Base-by-base conservation (phyloP, 2,113 vertebrate genomes). In the Machaerirhynchus nigripectus region DNA sequence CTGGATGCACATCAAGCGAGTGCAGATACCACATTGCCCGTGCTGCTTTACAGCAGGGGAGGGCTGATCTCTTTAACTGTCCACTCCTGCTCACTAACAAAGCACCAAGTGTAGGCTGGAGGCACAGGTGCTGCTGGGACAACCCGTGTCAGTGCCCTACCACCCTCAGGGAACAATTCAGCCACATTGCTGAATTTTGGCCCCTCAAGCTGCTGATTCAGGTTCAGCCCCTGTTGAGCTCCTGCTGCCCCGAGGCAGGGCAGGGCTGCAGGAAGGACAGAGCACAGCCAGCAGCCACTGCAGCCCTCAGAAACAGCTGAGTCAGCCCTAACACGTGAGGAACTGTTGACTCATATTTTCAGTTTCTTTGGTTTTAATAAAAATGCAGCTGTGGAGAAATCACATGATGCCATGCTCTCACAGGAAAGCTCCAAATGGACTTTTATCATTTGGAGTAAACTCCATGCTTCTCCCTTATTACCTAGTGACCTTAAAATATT, bases 21-120 rank as follows among this genome's bases (percentile, higher is more conserved):
- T 2, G 31, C 37, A n/a, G 30, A 5, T 11, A 24, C 4, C 14
- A 7, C 4, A 6, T 23, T 13, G 30, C 13, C 13, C 17, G 1
- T 1, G 31, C 22, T 10, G 1, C 6, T 42, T 60, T 22, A 22
- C 21, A 17, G 4, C 37, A 37, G 56, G 61, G 22, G 64, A 60
- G 22, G 15, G 31, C 1, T 19, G 28, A 40, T 22, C 59, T 23
- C 74, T 49, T 26, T 5, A 6, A 31, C 13, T 4, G 4, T 16
- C 44, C 2, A 2, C 39, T 57, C 40, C 8, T 1, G 2, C 0
- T 10, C 5, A 0, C 22, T 27, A 9, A 28, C 1, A 5, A 33
- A 31, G 13, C 47, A 7, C 22, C 2, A 21, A 10, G 31, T 0
- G 4, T 4, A 13, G 46, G 61, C 15, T 30, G 57, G 63, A 39